Conservation (phyloP, 2,113 vertebrate species). For the rabbit (Oryctolagus cuniculus) region DNA sequence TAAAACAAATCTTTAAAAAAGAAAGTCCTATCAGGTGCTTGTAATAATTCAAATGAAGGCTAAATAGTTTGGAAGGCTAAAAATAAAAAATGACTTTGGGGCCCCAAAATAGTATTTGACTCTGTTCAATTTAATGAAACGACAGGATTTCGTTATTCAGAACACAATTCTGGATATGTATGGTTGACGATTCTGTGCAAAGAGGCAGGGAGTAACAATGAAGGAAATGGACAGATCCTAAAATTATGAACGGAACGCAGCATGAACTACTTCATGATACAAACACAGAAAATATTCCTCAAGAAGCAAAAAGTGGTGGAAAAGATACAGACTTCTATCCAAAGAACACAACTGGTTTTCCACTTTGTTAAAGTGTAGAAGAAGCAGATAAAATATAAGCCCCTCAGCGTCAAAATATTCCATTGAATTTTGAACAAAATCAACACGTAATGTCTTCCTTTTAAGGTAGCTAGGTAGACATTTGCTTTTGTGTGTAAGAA, state of each 20-base stretch:
- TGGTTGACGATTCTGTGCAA: background rate
- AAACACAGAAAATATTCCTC: constrained; percentile 4
- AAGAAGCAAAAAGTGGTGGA: background rate
- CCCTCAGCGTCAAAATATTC: background rate
- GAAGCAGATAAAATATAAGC: background rate
- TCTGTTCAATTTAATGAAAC: background rate
- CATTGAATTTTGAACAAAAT: constrained; percentile 35
- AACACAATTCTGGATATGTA: background rate
- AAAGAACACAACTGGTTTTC: background rate
- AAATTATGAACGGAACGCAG: background rate
- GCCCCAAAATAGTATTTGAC: background rate
- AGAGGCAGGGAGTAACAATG: background rate
- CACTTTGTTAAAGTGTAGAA: background rate
- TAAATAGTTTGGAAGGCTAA: background rate
- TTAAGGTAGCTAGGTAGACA: no score
- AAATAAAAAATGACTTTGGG: background rate
- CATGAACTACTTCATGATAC: constrained; percentile 7
- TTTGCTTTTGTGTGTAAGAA: no score
- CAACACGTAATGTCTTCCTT: background rate
- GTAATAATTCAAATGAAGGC: background rate
- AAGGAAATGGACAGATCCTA: background rate
- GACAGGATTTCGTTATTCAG: constrained; percentile 7
- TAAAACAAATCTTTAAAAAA: background rate
- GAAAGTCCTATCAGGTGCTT: background rate
- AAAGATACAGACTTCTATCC: background rate